Evolutionary conservation across 1,140 invertebrate genomes (phyloP).

Genomic region (Drosophila melanica): DNA sequence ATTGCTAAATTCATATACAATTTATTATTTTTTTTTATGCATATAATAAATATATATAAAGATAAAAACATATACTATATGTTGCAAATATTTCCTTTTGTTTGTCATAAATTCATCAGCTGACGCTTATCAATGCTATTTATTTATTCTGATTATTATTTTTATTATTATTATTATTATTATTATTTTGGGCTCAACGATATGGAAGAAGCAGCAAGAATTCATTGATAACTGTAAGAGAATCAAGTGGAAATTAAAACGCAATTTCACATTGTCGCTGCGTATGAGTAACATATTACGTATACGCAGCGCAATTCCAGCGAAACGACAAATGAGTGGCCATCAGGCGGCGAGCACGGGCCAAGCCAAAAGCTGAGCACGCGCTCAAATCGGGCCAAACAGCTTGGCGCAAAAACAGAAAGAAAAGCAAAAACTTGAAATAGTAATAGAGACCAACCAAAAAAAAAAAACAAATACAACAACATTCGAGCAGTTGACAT

Average conservation of each 20-base stretch:
- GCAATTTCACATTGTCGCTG: constrained; percentile 33
- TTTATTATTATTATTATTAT: constrained; percentile 7
- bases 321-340: constrained; percentile 1
- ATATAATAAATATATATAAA: not conserved
- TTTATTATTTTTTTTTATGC: not conserved
- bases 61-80: not conserved
- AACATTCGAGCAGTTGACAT: constrained; percentile 24
- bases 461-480: too few species aligned
- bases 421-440: not conserved
- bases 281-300: constrained; percentile 47
- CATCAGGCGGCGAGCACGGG: constrained; percentile 20
- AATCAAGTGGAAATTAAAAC: constrained; percentile 19
- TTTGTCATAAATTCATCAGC: constrained; percentile 18
- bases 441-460: too few species aligned
- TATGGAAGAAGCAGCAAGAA: constrained; percentile 10
- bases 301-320: constrained; percentile 35
- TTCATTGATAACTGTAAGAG: constrained; percentile 37
- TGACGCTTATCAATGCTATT: constrained; percentile 31
- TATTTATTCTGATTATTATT: constrained; percentile 1
- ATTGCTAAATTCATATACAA: constrained; percentile 18
- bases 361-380: constrained; percentile 18
- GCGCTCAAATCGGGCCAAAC: constrained; percentile 29
- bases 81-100: not conserved
- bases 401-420: not conserved
- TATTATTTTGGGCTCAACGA: constrained; percentile 4